These are phyloP conservation scores for Pelmatolapia mariae DNA, from an alignment of 2,113 vertebrate genomes.

Conservation along the genomic window DNA sequence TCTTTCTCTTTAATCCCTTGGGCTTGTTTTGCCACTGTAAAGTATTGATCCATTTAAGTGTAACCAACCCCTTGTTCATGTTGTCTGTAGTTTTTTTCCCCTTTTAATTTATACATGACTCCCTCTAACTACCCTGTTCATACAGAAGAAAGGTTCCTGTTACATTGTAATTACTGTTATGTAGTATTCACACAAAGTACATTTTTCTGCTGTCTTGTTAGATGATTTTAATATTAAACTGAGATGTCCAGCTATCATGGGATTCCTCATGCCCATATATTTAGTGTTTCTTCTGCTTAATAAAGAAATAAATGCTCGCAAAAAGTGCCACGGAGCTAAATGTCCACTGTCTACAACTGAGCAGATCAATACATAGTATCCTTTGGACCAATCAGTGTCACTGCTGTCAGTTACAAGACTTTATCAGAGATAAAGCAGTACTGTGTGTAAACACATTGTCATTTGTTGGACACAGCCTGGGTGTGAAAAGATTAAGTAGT, in stretches of 20 bases:
- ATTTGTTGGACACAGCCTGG: background rate
- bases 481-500: background rate
- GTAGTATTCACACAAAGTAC: background rate
- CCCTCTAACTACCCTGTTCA: background rate
- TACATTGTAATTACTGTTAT: background rate
- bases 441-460: background rate
- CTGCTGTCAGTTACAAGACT: background rate
- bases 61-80: background rate
- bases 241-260: background rate
- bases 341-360: background rate
- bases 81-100: background rate
- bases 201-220: background rate
- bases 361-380: background rate
- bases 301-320: background rate
- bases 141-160: background rate
- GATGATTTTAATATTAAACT: background rate
- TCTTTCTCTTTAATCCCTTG: background rate
- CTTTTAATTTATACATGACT: background rate
- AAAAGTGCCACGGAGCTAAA: background rate
- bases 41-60: background rate
- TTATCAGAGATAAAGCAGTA: background rate
- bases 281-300: background rate
- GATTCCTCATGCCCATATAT: background rate
- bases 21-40: background rate
- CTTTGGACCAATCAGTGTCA: background rate